These are phyloP conservation scores for Channa argus DNA, from an alignment of 2,113 vertebrate species.

Conservation along the genomic window DNA sequence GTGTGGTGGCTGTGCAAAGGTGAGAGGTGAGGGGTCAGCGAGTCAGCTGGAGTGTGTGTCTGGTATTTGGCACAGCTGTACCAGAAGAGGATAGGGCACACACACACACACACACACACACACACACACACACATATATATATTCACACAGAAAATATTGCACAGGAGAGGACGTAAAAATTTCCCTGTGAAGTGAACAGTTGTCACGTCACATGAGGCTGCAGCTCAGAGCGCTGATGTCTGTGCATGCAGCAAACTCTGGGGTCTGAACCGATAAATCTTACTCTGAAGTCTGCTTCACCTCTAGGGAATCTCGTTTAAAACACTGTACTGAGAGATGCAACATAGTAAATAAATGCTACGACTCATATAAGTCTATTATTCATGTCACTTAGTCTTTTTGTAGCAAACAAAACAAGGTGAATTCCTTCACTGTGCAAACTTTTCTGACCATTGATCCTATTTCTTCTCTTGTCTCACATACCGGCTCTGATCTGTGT, in stretches of 20 bases:
- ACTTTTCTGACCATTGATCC: not conserved
- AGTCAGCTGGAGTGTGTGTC: constrained; percentile 80
- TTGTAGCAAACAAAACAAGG: not conserved
- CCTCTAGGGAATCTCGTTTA: too few species aligned
- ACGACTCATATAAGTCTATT: too few species aligned
- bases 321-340: too few species aligned
- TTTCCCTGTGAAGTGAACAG: constrained; percentile 3
- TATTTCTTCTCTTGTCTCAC: not conserved
- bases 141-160: not conserved
- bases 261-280: not conserved
- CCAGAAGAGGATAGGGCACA: constrained; percentile 33
- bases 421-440: not conserved
- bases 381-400: not conserved
- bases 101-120: constrained; percentile 18
- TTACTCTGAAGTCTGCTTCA: too few species aligned
- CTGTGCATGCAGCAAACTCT: not conserved
- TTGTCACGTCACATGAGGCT: constrained; percentile 8
- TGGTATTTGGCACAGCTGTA: constrained; percentile 77
- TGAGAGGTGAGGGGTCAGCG: constrained; percentile 78
- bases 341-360: too few species aligned
- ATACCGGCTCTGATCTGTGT: not conserved
- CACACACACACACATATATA: constrained; percentile 5
- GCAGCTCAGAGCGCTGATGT: not conserved
- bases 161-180: not conserved
- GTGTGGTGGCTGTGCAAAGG: constrained; percentile 69